Evolutionary conservation across 2,797 vertebrate genomes (phyloP).

Genomic region (Pseudopleuronectes americanus): DNA sequence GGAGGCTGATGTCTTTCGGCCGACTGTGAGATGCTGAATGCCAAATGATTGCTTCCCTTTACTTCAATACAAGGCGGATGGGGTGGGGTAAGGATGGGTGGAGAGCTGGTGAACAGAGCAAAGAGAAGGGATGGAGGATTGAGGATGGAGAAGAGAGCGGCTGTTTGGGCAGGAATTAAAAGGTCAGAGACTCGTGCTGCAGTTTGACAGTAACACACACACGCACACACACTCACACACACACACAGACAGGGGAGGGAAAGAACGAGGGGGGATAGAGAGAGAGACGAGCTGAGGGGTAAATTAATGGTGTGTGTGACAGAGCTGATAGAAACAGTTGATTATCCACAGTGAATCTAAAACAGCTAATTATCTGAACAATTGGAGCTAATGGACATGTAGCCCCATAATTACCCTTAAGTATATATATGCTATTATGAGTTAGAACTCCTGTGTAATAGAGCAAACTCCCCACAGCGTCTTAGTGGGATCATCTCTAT

Average conservation of each 20-base stretch:
- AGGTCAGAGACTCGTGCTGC: constrained; percentile 45
- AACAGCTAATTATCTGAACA: constrained; percentile 36
- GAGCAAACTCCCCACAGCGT: background rate
- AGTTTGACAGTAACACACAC: constrained; percentile 42
- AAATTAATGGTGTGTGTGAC: constrained; percentile 20
- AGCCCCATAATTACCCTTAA: constrained; percentile 19
- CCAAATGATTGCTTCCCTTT: background rate
- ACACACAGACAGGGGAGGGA: constrained; percentile 3
- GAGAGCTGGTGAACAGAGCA: background rate
- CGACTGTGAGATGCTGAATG: background rate
- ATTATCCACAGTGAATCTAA: constrained; percentile 14
- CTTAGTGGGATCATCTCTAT: background rate
- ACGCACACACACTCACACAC: background rate
- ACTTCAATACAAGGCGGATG: background rate
- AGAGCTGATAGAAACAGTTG: constrained; percentile 13
- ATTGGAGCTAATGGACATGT: constrained; percentile 25
- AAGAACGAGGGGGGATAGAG: background rate
- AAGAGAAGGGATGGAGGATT: constrained; percentile 16
- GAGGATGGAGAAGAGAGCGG: constrained; percentile 27
- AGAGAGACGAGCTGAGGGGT: background rate
- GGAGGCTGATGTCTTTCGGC: background rate
- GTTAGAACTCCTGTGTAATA: background rate
- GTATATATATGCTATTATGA: background rate
- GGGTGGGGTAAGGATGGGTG: background rate
- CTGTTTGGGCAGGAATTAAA: constrained; percentile 36